Percentiles rank a stretch among this genome's conserved stretches.
These are phyloP conservation scores for Zoanthus sansibaricus DNA, from an alignment of 92 coral and sea anemone genomes.

Conservation along the genomic window DNA sequence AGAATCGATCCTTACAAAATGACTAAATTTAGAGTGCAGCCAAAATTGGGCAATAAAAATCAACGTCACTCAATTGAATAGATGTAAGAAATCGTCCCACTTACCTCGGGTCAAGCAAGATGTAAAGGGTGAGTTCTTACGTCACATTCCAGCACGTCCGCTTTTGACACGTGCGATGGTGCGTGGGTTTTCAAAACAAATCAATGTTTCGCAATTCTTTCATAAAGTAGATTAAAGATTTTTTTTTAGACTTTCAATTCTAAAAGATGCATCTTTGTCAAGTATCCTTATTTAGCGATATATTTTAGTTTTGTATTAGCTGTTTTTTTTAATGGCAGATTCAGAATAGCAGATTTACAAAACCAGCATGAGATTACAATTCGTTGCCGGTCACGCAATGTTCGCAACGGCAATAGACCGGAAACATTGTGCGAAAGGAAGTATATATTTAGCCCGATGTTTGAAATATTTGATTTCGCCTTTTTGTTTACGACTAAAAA, in stretches of 20 bases:
- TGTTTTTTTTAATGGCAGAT: too few species aligned
- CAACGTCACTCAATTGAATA: not conserved
- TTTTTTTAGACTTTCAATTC: not conserved
- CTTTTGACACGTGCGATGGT: not conserved
- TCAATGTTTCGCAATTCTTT: slow-evolving; percentile 7
- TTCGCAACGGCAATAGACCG: too few species aligned
- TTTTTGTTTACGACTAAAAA: too few species aligned
- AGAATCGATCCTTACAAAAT: slow-evolving; percentile 4
- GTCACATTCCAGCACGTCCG: slow-evolving; percentile 9
- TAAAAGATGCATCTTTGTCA: not conserved
- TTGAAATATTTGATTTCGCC: too few species aligned
- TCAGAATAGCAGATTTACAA: too few species aligned
- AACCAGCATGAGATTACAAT: too few species aligned
- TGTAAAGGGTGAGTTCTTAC: not conserved
- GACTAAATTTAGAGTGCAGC: slow-evolving; percentile 13
- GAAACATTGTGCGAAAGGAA: too few species aligned
- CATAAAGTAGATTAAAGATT: not conserved
- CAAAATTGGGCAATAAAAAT: not conserved
- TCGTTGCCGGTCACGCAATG: too few species aligned
- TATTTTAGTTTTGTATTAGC: too few species aligned
- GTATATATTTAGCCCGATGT: too few species aligned
- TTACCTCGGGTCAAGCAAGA: not conserved
- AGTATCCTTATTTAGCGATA: too few species aligned
- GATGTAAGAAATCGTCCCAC: not conserved
- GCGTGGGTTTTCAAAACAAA: not conserved